Evolutionary conservation across 2,888 invertebrate genomes (phyloP).

Genomic region (Mallateleia sp.): DNA sequence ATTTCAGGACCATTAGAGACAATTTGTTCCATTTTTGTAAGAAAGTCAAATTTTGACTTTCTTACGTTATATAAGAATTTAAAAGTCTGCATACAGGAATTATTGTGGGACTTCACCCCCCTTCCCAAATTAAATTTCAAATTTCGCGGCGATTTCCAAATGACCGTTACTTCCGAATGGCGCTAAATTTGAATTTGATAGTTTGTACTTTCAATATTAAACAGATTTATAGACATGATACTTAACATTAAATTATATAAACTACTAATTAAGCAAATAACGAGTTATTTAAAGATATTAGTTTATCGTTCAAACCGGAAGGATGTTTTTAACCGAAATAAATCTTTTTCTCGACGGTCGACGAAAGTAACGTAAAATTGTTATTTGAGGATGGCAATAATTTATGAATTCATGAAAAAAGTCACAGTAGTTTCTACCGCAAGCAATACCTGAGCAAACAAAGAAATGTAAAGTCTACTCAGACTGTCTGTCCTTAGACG

Average conservation of each 20-base stretch:
- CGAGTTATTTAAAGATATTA: too few relatives aligned
- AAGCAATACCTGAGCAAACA: conserved; percentile 79
- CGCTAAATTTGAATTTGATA: conserved; percentile 7
- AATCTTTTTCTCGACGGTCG: neutral
- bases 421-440: conserved; percentile 61
- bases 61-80: too few relatives aligned
- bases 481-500: conserved; percentile 76
- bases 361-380: conserved; percentile 26
- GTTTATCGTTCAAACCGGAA: too few relatives aligned
- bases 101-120: too few relatives aligned
- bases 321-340: neutral
- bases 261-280: too few relatives aligned
- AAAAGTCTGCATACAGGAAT: too few relatives aligned
- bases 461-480: conserved; percentile 82
- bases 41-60: too few relatives aligned
- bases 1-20: too few relatives aligned
- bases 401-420: conserved; percentile 53
- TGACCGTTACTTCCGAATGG: neutral
- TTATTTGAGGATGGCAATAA: conserved; percentile 33
- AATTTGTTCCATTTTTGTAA: too few relatives aligned
- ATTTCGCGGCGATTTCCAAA: neutral
- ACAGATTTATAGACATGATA: too few relatives aligned
- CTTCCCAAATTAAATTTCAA: too few relatives aligned
- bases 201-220: too few relatives aligned
- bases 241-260: neutral